Base-by-base conservation (phyloP, 2,888 invertebrate species). In the Augiades crinisus region DNA sequence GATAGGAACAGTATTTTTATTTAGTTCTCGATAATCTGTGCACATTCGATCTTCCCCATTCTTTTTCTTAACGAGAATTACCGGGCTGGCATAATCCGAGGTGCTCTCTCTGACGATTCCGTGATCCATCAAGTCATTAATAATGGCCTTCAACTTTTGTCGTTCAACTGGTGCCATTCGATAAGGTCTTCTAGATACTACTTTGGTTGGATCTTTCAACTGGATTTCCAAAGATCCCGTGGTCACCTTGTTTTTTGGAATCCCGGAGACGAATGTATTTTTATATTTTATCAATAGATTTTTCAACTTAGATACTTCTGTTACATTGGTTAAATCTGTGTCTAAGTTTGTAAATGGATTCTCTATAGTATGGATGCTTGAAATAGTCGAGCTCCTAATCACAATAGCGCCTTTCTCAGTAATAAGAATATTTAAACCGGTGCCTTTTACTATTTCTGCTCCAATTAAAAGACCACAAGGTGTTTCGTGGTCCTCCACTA, bases 1-100 rank as follows among this genome's bases (percentile, higher is more conserved):
- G n/a, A 53, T 55, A n/a, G 47, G 55, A 1, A 47, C 8, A 14
- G 53, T 31, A 10, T 44, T 49, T 22, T 40, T n/a, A 34, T 53
- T 51, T 17, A 47, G 31, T 4, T 16, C 38, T 6, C 55, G 37
- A 27, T 45, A 22, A 55, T 51, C 54, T n/a, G 49, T 47, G 6
- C 49, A 22, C 22, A 22, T 22, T 22, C 22, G 22, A 38, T 12
- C 45, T 24, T 24, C 24, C 1, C 44, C 31, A 33, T 45, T 45
- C 13, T 45, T 55, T 31, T 55, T 55, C 21, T 56, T 24, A 3
- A 56, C 56, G 4, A 56, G 16, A 6, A 55, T 41, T 5, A 54
- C 46, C 0, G 54, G 54, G 21, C 54, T 54, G 4, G 54, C 37
- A 40, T 41, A 54, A 22, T 40, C 36, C 8, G 55, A 58, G n/a